Evolutionary conservation across 2,888 invertebrate genomes (phyloP).

Genomic region (Melieria picta): DNA sequence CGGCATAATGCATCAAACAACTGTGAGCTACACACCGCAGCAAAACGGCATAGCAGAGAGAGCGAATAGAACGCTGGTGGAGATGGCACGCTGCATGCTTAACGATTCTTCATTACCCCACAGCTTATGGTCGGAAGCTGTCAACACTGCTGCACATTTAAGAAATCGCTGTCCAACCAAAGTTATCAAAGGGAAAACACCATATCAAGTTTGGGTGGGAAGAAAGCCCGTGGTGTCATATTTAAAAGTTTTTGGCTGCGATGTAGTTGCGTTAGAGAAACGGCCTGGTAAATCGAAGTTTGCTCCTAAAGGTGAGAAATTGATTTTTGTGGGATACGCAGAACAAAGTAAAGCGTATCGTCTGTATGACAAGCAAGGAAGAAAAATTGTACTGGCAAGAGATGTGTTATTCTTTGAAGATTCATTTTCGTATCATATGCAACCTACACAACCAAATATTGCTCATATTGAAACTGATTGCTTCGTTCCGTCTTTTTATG

Average conservation of each 20-base stretch:
- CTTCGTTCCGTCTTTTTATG: too few species aligned
- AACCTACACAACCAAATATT: too few species aligned
- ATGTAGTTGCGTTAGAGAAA: slow-evolving; percentile 34
- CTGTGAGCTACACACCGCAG: slow-evolving; percentile 29
- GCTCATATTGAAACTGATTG: too few species aligned
- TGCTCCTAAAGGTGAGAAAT: slow-evolving; percentile 29
- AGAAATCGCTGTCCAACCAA: slow-evolving; percentile 42
- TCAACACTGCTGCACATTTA: slow-evolving; percentile 42
- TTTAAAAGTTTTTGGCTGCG: slow-evolving; percentile 37
- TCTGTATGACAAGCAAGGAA: slow-evolving; percentile 33
- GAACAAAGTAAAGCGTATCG: slow-evolving; percentile 35
- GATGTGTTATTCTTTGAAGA: slow-evolving; percentile 41
- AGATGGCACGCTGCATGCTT: slow-evolving; percentile 49
- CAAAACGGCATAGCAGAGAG: slow-evolving; percentile 34
- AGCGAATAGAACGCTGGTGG: slow-evolving; percentile 32
- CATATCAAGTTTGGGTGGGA: slow-evolving; percentile 37
- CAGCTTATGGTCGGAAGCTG: slow-evolving; percentile 42
- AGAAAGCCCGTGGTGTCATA: slow-evolving; percentile 23
- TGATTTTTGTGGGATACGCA: slow-evolving; percentile 37
- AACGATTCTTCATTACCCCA: slow-evolving; percentile 43
- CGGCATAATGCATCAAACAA: slow-evolving; percentile 27
- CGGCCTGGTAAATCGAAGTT: slow-evolving; percentile 32
- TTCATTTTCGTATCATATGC: slow-evolving; percentile 18
- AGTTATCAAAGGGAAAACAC: slow-evolving; percentile 34
- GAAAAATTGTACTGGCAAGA: slow-evolving; percentile 33